Base-by-base conservation (phyloP, 2,888 invertebrate genomes). In the Ptychoptera albimana region DNA sequence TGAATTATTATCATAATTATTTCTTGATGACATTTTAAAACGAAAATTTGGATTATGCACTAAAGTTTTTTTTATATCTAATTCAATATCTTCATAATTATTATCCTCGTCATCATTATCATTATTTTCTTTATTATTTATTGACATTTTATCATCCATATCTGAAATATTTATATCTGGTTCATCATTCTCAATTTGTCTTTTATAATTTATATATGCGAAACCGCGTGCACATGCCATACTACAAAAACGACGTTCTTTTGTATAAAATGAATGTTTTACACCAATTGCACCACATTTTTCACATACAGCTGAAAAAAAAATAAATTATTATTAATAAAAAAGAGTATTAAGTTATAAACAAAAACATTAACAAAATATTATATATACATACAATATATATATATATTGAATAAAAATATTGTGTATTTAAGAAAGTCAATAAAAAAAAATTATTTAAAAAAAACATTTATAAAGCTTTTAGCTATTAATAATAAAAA, bases 271-370 rank as follows among this genome's bases (percentile, higher is more conserved):
- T 11, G 85, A 83, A 60, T 86, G 85, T 57, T 84, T 84, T 29
- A 86, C 84, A 41, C 86, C 87, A 51, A 85, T 81, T 13, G 82
- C 79, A 40, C 86, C 86, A 63, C 87, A 87, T 61, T 82, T 79
- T 62, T 84, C 81, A 65, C 86, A 87, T 39, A 84, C 81, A 55
- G 83, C 86, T 85, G 58, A 14, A 68, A 67, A 42, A 12, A 41
- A 29, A 45, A 46, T 10, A 23, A 23, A 23, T 23, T 23, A 23
- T n/a, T n/a, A n/a, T n/a, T n/a, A n/a, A n/a, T n/a, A n/a, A n/a
- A n/a, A n/a, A n/a, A n/a, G n/a, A n/a, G n/a, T n/a, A n/a, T n/a
- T n/a, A n/a, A n/a, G n/a, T n/a, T n/a, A n/a, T n/a, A n/a, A n/a
- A n/a, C n/a, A n/a, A n/a, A n/a, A n/a, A n/a, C n/a, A n/a, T n/a